Evolutionary conservation across 2,888 invertebrate genomes (phyloP).

Genomic region (Luperina testacea): DNA sequence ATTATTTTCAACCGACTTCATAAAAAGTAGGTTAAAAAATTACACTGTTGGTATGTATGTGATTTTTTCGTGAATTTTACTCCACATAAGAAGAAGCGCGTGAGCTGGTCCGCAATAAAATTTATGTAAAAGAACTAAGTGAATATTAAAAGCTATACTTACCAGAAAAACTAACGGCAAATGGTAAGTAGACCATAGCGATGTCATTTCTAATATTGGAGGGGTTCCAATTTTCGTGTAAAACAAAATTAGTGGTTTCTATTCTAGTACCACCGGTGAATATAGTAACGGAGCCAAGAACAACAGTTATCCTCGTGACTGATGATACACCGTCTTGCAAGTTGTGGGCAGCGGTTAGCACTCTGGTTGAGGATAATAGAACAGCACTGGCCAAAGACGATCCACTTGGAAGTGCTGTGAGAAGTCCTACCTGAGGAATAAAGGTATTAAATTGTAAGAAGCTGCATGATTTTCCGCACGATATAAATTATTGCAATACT

Average conservation of each 20-base stretch:
- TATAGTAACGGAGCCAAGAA: slow-evolving; percentile 74
- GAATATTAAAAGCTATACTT: neutral
- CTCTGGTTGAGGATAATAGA: slow-evolving; percentile 51
- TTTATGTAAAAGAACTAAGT: neutral
- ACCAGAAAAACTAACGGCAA: neutral
- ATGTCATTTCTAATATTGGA: slow-evolving; percentile 72
- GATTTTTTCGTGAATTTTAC: neutral
- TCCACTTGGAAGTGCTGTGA: slow-evolving; percentile 43
- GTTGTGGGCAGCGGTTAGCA: slow-evolving; percentile 77
- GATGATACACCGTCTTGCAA: slow-evolving; percentile 72
- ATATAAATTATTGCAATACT: neutral
- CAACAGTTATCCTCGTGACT: slow-evolving; percentile 67
- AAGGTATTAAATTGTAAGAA: neutral
- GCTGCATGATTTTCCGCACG: neutral
- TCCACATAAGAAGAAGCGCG: neutral
- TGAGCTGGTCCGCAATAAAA: neutral
- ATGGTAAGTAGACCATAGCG: slow-evolving; percentile 70
- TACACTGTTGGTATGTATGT: neutral
- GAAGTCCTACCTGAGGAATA: slow-evolving; percentile 1
- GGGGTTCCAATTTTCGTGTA: slow-evolving; percentile 73
- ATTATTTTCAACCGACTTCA: neutral
- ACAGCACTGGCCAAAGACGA: slow-evolving; percentile 70
- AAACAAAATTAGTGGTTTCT: slow-evolving; percentile 63
- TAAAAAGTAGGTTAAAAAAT: neutral
- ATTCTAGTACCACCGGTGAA: slow-evolving; percentile 77